phyloP scores from a whole-genome alignment of 2,888 invertebrate species.

The Acanthosepion lycidas region DNA sequence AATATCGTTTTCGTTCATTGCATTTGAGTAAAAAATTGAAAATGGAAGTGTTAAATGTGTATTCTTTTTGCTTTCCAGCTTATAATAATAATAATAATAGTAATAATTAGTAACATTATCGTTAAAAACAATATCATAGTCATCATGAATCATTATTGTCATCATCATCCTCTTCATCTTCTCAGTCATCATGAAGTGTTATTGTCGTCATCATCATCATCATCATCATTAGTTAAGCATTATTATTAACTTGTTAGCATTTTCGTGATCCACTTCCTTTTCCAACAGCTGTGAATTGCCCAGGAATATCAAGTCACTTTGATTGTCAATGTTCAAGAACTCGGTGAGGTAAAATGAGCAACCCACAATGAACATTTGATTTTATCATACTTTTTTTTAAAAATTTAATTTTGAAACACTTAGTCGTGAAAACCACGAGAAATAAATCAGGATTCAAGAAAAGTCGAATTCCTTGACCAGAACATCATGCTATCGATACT shows the following conservation, averaged over 20 bases:
- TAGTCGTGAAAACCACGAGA: background rate
- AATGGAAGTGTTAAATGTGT: slow-evolving; percentile 33
- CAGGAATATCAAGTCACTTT: slow-evolving; percentile 23
- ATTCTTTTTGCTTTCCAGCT: slow-evolving; percentile 21
- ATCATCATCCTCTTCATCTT: background rate
- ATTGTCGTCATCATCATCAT: background rate
- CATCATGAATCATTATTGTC: background rate
- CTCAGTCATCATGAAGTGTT: too few relatives aligned
- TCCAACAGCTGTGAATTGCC: slow-evolving; percentile 33
- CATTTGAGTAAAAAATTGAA: slow-evolving; percentile 23
- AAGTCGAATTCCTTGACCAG: background rate
- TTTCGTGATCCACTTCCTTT: background rate
- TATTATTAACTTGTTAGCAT: background rate
- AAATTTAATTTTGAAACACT: background rate
- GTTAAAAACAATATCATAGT: background rate
- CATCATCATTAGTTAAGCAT: background rate
- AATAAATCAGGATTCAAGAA: background rate
- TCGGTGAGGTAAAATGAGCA: slow-evolving; percentile 33
- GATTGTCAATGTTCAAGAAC: slow-evolving; percentile 22
- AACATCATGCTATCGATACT: too few relatives aligned
- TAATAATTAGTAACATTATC: slow-evolving; percentile 21
- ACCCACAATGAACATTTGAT: slow-evolving; percentile 1
- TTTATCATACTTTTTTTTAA: background rate
- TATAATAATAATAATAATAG: slow-evolving; percentile 33
- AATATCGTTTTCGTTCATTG: slow-evolving; percentile 33